These are phyloP conservation scores for Calidris pugnax DNA, from an alignment of 2,113 vertebrate species.

Conservation along the genomic window DNA sequence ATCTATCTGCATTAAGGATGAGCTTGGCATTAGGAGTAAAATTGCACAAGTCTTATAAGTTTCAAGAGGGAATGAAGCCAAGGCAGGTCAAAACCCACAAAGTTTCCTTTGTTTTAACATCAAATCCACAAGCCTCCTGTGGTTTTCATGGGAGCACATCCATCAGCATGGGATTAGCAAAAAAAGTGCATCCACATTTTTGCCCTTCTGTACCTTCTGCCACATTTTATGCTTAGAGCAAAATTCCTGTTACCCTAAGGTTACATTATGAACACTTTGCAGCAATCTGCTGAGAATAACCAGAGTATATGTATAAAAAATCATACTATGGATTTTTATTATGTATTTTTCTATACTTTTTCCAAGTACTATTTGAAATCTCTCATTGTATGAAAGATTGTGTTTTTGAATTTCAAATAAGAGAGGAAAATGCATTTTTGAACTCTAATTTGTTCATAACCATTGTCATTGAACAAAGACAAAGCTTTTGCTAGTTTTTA, in stretches of 20 bases:
- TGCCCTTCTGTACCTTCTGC: neutral
- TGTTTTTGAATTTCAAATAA: neutral
- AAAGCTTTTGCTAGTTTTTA: neutral
- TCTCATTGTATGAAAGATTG: neutral
- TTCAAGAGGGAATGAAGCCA: neutral
- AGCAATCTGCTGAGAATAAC: neutral
- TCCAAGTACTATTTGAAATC: neutral
- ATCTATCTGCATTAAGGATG: neutral
- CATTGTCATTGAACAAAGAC: slow-evolving; percentile 17
- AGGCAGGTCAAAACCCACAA: neutral
- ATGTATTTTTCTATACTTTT: neutral
- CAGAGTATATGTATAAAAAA: neutral
- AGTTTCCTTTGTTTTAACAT: neutral
- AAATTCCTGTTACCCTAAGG: neutral
- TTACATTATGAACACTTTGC: neutral
- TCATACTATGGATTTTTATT: neutral
- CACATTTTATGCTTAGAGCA: neutral
- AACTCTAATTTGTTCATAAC: neutral
- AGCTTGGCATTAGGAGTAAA: neutral
- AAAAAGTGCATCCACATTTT: neutral
- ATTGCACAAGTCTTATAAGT: neutral
- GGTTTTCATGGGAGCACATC: neutral
- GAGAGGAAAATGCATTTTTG: neutral
- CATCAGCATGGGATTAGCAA: neutral
- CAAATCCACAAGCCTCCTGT: neutral